These are phyloP conservation scores for Phoebastria nigripes DNA, from an alignment of 2,797 vertebrate genomes.

Conservation along the genomic window DNA sequence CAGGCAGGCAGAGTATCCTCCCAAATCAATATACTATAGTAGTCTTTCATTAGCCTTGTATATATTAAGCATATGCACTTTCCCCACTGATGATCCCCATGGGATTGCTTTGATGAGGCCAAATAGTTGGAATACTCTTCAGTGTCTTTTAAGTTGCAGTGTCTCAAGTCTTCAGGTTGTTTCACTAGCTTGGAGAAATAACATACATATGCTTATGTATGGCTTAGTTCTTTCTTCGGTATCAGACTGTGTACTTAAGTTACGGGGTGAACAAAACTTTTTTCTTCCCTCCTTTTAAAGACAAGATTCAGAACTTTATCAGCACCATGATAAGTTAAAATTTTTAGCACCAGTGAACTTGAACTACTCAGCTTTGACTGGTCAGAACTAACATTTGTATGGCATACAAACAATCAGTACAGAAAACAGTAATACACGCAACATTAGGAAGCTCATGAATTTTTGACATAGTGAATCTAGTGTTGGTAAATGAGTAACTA, in stretches of 20 bases:
- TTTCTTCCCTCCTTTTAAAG: not conserved
- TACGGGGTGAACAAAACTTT: not conserved
- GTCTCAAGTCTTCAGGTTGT: not conserved
- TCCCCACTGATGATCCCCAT: not conserved
- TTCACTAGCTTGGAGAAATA: not conserved
- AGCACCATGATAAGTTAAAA: not conserved
- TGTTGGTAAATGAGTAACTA: not conserved
- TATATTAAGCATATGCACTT: not conserved
- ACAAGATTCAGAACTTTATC: not conserved
- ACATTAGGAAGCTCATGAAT: not conserved
- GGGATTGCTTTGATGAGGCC: not conserved
- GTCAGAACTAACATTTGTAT: not conserved
- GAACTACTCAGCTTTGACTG: not conserved
- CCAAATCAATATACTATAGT: rapidly evolving
- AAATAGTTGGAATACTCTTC: not conserved
- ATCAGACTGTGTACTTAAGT: not conserved
- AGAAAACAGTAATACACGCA: not conserved
- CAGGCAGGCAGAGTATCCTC: not conserved
- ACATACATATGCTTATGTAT: not conserved
- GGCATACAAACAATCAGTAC: not conserved
- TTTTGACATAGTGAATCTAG: not conserved
- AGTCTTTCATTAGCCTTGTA: not conserved
- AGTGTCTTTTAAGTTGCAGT: not conserved
- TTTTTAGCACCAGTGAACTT: slow-evolving; percentile 18
- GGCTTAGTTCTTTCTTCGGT: not conserved